Evolutionary conservation across 1,140 invertebrate genomes (phyloP).

Genomic region (Bombus haemorrhoidalis): DNA sequence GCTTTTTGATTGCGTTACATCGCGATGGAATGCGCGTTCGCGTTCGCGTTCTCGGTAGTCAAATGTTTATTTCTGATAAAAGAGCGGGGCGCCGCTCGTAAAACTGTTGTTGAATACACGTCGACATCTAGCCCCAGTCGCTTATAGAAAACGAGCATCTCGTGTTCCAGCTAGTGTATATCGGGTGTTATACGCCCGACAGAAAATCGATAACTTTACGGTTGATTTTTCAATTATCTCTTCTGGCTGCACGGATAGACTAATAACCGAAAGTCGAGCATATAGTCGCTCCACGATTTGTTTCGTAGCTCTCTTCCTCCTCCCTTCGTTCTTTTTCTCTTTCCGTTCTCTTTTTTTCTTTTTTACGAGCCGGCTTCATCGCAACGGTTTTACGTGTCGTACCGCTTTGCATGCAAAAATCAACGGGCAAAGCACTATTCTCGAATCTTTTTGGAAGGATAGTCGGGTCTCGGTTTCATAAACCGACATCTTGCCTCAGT

Average conservation of each 20-base stretch:
- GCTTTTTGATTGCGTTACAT: slow-evolving; percentile 65
- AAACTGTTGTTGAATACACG: slow-evolving; percentile 20
- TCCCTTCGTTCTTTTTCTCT: too few relatives aligned
- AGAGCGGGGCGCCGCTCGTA: slow-evolving; percentile 44
- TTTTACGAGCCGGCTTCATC: not conserved
- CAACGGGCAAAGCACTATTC: not conserved
- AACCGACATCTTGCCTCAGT: slow-evolving; percentile 20
- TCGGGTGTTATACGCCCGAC: not conserved
- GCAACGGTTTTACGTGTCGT: not conserved
- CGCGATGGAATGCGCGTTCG: not conserved
- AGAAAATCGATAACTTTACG: slow-evolving; percentile 18
- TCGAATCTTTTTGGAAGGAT: not conserved
- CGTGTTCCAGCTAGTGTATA: not conserved
- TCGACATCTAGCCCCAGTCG: not conserved
- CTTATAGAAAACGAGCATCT: not conserved
- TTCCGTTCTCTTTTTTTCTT: too few relatives aligned
- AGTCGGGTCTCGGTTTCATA: slow-evolving; percentile 16
- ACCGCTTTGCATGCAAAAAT: slow-evolving; percentile 16
- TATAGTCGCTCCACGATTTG: not conserved
- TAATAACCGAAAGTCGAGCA: slow-evolving; percentile 26
- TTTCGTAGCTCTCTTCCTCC: not conserved
- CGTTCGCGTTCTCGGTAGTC: slow-evolving; percentile 16
- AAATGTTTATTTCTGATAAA: slow-evolving; percentile 77
- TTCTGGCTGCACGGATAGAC: not conserved
- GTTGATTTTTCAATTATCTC: slow-evolving; percentile 33